phyloP scores from a whole-genome alignment of 2,113 vertebrate species.

The Parotia lawesii region DNA sequence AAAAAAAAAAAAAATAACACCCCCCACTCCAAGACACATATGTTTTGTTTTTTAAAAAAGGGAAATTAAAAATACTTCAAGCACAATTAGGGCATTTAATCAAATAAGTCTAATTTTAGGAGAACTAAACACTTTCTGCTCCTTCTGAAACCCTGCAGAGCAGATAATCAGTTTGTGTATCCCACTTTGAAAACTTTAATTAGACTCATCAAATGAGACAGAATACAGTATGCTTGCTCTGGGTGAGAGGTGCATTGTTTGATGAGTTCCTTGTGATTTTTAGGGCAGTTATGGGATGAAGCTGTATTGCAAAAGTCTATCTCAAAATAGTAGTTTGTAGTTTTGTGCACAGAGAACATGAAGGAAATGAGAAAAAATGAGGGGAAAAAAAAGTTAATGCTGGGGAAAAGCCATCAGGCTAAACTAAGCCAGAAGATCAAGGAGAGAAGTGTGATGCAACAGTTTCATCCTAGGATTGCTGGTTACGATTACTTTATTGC shows the following conservation, averaged over 20 bases:
- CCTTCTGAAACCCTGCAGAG: background rate
- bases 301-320: background rate
- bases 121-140: background rate
- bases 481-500: background rate
- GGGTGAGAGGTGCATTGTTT: background rate
- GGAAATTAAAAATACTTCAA: background rate
- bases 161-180: background rate
- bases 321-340: background rate
- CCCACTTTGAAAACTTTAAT: background rate
- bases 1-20: background rate
- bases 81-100: background rate
- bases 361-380: background rate
- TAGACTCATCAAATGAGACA: background rate
- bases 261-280: background rate
- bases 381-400: background rate
- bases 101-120: background rate
- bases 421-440: background rate
- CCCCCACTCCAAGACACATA: accelerated
- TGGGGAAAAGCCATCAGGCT: background rate
- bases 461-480: background rate
- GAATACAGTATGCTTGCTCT: background rate
- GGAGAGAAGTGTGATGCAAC: background rate
- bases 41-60: background rate
- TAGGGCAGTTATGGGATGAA: background rate
- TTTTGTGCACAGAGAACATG: background rate